phyloP scores from a whole-genome alignment of 2,113 vertebrate species.

The Triplophysa dalaica region DNA sequence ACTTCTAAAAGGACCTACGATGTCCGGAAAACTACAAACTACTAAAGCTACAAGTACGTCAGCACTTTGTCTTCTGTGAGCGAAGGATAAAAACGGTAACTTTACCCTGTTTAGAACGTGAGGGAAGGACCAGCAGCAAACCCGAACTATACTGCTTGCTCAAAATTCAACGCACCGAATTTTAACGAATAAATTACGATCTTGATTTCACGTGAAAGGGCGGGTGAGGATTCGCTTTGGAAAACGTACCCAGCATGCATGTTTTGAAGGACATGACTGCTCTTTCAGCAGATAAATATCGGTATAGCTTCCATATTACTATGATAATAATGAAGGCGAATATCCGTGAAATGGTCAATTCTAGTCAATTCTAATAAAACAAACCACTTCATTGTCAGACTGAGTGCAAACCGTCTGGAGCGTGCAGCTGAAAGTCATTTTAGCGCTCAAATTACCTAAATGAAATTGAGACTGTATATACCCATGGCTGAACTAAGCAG shows the following conservation, averaged over 20 bases:
- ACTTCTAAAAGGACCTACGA: slow-evolving; percentile 84
- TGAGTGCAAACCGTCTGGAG: not conserved
- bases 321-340: not conserved
- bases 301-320: not conserved
- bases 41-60: slow-evolving; percentile 76
- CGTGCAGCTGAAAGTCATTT: not conserved
- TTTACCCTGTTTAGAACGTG: slow-evolving; percentile 92
- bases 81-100: slow-evolving; percentile 79
- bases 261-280: too few relatives aligned
- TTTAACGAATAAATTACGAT: not conserved
- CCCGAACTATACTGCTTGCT: not conserved
- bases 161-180: not conserved
- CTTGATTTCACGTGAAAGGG: not conserved
- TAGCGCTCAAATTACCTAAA: not conserved
- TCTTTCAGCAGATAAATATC: not conserved
- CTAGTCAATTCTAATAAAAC: not conserved
- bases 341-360: not conserved
- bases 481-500: not conserved
- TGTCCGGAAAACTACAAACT: slow-evolving; percentile 70
- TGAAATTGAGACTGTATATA: not conserved
- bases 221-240: not conserved
- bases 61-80: slow-evolving; percentile 83
- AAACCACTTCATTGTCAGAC: not conserved
- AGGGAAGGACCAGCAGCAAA: slow-evolving; percentile 13
- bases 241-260: not conserved